Conservation (phyloP, 2,797 vertebrate species). For the Rousettus madagascariensis region DNA sequence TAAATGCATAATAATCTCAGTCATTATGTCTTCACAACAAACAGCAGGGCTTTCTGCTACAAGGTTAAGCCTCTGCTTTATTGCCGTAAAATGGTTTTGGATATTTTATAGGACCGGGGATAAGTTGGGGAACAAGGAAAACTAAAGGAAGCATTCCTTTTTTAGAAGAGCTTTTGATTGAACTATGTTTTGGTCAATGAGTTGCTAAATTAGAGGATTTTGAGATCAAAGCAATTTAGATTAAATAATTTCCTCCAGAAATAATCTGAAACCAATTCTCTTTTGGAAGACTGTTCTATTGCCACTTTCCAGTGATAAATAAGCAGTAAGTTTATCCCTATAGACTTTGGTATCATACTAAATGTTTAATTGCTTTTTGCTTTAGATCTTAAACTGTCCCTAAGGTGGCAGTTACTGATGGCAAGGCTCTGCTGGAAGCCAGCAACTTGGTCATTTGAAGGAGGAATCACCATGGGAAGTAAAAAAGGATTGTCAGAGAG, state of each 20-base stretch:
- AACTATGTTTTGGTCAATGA: not conserved
- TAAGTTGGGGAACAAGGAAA: conserved; percentile 6
- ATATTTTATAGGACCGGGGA: not conserved
- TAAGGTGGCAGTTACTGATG: not conserved
- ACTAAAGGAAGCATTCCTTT: conserved; percentile 40
- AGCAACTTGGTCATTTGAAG: not conserved
- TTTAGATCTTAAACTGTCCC: not conserved
- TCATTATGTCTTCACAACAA: conserved; percentile 45
- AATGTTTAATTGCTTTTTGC: not conserved
- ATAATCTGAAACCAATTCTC: not conserved
- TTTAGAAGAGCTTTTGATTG: not conserved
- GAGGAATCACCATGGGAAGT: not conserved
- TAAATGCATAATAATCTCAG: conserved; percentile 22
- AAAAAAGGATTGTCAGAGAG: conserved; percentile 15
- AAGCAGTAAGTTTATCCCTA: not conserved
- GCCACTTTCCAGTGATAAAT: not conserved
- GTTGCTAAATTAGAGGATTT: conserved; percentile 13
- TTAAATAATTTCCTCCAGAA: not conserved
- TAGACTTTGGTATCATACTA: not conserved
- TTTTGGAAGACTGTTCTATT: not conserved
- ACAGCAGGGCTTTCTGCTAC: conserved; percentile 26
- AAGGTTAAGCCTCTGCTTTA: not conserved
- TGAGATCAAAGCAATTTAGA: conserved; percentile 13
- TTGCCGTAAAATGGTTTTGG: conserved; percentile 41
- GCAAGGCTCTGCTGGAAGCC: not conserved